These are phyloP conservation scores for Sebastes taczanowskii DNA, from an alignment of 2,797 vertebrate genomes.

Conservation along the genomic window DNA sequence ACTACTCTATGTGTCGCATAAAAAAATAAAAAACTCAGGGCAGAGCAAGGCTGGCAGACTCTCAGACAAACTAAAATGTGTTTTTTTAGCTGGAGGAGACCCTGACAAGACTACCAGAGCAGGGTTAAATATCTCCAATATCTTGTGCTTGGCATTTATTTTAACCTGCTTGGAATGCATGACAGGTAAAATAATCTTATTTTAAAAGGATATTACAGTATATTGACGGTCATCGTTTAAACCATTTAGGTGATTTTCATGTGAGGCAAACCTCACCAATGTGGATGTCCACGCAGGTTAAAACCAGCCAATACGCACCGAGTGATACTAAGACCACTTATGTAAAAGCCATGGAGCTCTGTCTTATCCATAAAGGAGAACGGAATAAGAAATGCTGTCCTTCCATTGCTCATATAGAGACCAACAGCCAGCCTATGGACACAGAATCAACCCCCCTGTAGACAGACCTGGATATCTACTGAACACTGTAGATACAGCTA, in stretches of 20 bases:
- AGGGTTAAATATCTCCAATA: background rate
- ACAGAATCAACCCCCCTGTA: constrained; percentile 36
- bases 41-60: constrained; percentile 44
- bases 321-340: constrained; percentile 13
- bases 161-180: constrained; percentile 29
- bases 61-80: constrained; percentile 2
- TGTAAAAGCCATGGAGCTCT: constrained; percentile 61
- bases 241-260: constrained; percentile 6
- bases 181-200: background rate
- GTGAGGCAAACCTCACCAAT: background rate
- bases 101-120: background rate
- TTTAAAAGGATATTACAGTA: background rate
- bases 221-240: background rate
- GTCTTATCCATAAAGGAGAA: constrained; percentile 17
- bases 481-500: constrained; percentile 47
- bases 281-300: constrained; percentile 36
- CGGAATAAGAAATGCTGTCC: background rate
- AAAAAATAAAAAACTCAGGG: constrained; percentile 48
- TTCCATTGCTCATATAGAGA: constrained; percentile 35
- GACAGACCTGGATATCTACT: constrained; percentile 49
- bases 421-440: constrained; percentile 56
- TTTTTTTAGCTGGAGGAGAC: background rate
- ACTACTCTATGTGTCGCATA: constrained; percentile 9
- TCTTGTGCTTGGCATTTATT: constrained; percentile 3
- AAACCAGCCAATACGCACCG: constrained; percentile 26